A percentile compares a stretch with the other conserved stretches of the same genome.
Evolutionary conservation across 2,113 vertebrate species (phyloP).

Genomic region (Melanerpes formicivorus): DNA sequence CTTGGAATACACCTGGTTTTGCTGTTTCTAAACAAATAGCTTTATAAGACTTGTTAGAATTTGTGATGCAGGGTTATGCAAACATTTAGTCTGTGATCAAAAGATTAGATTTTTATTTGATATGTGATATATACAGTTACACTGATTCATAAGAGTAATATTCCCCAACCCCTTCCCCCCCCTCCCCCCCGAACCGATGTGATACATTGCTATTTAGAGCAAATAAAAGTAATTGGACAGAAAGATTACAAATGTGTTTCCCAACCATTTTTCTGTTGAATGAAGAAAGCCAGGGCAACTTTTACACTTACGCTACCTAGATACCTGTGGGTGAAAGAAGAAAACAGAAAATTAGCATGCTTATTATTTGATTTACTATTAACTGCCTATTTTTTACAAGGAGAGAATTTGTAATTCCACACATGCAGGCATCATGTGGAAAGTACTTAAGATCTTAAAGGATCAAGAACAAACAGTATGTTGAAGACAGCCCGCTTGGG

Average conservation of each 20-base stretch:
- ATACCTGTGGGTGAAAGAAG: conserved; percentile 30
- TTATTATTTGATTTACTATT: neutral
- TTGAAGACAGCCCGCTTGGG: neutral
- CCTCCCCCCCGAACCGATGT: neutral
- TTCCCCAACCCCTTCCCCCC: neutral
- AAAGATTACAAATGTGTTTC: neutral
- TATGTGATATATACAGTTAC: neutral
- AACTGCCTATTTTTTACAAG: neutral
- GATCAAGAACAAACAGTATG: neutral
- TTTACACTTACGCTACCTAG: neutral
- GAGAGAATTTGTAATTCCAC: neutral
- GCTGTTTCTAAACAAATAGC: neutral
- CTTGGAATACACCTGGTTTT: neutral
- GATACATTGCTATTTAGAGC: neutral
- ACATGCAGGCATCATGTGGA: neutral
- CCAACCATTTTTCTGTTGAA: neutral
- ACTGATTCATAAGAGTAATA: neutral
- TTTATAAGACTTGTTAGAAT: neutral
- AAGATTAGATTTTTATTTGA: neutral
- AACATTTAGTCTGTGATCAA: neutral
- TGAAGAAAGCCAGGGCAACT: neutral
- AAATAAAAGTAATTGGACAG: neutral
- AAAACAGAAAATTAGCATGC: neutral
- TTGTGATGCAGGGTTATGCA: neutral
- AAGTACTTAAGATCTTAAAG: neutral